Percentiles rank a stretch among this genome's conserved stretches.
These are phyloP conservation scores for Drosophila macrothrix DNA, from an alignment of 2,888 invertebrate genomes.

Conservation along the genomic window DNA sequence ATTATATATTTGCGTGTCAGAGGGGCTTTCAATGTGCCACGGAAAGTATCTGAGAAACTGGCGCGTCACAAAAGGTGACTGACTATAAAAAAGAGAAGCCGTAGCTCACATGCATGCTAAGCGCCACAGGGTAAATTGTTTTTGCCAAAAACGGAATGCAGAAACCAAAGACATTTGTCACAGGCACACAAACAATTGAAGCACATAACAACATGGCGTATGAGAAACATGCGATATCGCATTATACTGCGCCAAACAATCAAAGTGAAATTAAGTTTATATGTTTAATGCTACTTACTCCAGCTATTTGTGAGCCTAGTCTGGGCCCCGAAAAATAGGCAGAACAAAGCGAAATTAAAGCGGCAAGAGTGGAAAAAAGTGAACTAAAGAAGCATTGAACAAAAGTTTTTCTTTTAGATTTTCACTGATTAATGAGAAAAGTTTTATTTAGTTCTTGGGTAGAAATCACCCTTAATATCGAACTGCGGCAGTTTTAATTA, in stretches of 20 bases:
- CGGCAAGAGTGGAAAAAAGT: conserved; percentile 25
- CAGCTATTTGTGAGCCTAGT: conserved; percentile 23
- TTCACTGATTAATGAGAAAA: conserved; percentile 82
- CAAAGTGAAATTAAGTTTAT: conserved; percentile 81
- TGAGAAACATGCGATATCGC: conserved; percentile 81
- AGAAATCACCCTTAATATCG: conserved; percentile 47
- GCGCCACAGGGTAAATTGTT: conserved; percentile 53
- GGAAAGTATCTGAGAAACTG: conserved; percentile 53
- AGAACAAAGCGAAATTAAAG: conserved; percentile 72
- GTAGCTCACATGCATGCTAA: conserved; percentile 61
- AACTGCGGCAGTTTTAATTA: conserved; percentile 78
- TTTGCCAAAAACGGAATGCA: conserved; percentile 49
- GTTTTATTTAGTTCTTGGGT: conserved; percentile 68
- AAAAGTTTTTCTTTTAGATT: conserved; percentile 82
- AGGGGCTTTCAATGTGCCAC: conserved; percentile 54
- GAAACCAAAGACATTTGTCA: conserved; percentile 75
- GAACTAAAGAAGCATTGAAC: conserved; percentile 52
- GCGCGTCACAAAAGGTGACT: conserved; percentile 61
- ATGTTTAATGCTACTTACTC: conserved; percentile 74
- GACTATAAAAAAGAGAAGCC: conserved; percentile 45
- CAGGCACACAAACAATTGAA: conserved; percentile 46
- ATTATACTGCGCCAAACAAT: conserved; percentile 81
- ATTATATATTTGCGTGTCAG: conserved; percentile 80
- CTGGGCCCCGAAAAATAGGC: conserved; percentile 39
- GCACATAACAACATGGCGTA: conserved; percentile 67